These are phyloP conservation scores for Chaetorhynchus papuensis DNA, from an alignment of 2,113 vertebrate species.

Conservation along the genomic window DNA sequence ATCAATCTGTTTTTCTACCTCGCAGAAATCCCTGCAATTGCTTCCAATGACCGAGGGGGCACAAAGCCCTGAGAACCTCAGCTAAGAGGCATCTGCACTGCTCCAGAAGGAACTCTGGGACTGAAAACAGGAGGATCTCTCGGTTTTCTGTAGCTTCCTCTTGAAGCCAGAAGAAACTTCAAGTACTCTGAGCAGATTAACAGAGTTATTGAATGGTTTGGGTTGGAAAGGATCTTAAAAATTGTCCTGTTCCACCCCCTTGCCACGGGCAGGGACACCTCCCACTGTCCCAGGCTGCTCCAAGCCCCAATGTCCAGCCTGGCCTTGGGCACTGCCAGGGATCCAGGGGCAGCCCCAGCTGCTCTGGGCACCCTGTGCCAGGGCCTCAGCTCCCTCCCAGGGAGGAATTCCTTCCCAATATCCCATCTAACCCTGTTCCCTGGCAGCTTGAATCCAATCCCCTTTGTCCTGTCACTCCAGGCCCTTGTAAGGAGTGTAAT, in stretches of 20 bases:
- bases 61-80: background rate
- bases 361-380: background rate
- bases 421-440: background rate
- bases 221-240: background rate
- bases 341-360: background rate
- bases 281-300: background rate
- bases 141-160: fast-evolving
- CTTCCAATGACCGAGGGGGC: fast-evolving
- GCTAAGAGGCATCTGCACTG: fast-evolving
- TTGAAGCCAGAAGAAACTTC: background rate
- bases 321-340: background rate
- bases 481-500: background rate
- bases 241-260: too few relatives aligned
- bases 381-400: fast-evolving
- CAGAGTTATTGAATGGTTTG: background rate
- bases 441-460: background rate
- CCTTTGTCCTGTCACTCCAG: background rate
- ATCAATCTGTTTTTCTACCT: background rate
- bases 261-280: background rate
- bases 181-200: background rate
- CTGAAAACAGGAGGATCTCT: background rate
- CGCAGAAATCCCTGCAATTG: background rate
- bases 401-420: background rate
- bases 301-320: background rate
- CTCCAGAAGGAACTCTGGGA: background rate